Evolutionary conservation across 2,888 invertebrate species (phyloP).

Genomic region (Strigamia crassipes): DNA sequence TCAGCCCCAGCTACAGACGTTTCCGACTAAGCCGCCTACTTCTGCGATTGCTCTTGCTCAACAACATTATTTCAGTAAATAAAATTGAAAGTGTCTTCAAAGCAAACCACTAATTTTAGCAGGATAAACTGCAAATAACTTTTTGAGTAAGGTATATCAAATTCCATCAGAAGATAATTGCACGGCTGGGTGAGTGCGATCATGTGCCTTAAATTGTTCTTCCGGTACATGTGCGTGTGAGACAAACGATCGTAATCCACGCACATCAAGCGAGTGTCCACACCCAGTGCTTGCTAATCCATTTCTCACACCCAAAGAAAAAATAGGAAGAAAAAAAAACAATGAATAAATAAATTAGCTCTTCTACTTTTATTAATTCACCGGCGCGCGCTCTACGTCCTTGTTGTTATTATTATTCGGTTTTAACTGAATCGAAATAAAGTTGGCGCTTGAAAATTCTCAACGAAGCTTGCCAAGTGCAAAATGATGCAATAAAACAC

Average conservation of each 20-base stretch:
- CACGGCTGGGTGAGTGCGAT: constrained; percentile 8
- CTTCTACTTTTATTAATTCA: background rate
- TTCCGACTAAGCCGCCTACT: background rate
- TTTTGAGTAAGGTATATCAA: background rate
- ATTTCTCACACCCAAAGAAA: constrained; percentile 21
- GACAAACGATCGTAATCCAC: constrained; percentile 40
- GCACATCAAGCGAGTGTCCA: constrained; percentile 37
- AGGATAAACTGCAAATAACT: background rate
- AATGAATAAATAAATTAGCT: constrained; percentile 7
- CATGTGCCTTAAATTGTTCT: constrained; percentile 22
- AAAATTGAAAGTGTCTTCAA: background rate
- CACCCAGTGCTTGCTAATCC: constrained; percentile 13
- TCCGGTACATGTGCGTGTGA: constrained; percentile 27
- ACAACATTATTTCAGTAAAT: background rate
- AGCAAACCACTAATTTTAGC: background rate
- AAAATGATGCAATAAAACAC: constrained; percentile 20
- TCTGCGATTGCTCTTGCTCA: constrained; percentile 1
- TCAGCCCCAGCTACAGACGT: background rate
- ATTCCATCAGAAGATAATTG: constrained; percentile 22
- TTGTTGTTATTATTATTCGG: background rate
- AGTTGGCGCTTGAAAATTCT: background rate
- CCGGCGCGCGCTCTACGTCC: background rate
- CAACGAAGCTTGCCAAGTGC: constrained; percentile 1
- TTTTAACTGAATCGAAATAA: background rate
- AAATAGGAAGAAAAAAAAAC: background rate